A percentile compares a stretch with the other conserved stretches of the same genome.
phyloP scores from a whole-genome alignment of 1,140 invertebrate genomes.

The Heliothis subflexa region DNA sequence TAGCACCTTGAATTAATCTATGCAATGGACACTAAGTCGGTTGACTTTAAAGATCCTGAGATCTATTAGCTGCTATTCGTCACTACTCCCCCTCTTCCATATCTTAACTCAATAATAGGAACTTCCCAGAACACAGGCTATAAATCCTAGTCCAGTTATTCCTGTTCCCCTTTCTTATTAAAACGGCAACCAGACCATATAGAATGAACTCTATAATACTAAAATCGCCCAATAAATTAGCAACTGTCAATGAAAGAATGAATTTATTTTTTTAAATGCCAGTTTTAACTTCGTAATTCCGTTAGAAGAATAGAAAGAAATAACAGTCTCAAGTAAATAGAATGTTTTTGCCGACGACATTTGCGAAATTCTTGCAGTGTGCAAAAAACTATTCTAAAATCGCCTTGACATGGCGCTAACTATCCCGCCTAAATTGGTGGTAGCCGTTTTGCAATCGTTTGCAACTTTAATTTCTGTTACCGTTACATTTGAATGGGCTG shows the following conservation, averaged over 20 bases:
- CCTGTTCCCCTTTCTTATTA: too few relatives aligned
- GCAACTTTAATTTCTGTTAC: constrained; percentile 45
- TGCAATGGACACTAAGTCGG: too few relatives aligned
- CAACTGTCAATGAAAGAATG: not conserved
- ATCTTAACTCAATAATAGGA: too few relatives aligned
- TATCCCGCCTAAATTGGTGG: constrained; percentile 27
- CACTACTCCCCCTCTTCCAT: too few relatives aligned
- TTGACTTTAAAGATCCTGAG: too few relatives aligned
- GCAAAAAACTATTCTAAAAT: constrained; percentile 45
- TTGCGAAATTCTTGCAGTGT: constrained; percentile 40
- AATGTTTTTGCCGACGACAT: constrained; percentile 32
- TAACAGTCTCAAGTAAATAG: not conserved
- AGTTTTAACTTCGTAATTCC: not conserved
- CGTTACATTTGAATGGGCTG: constrained; percentile 24
- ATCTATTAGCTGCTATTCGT: too few relatives aligned
- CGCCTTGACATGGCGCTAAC: constrained; percentile 43
- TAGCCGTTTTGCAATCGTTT: constrained; percentile 42
- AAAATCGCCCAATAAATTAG: not conserved
- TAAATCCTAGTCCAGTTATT: too few relatives aligned
- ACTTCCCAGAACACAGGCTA: too few relatives aligned
- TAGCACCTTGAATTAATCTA: too few relatives aligned
- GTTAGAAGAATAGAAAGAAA: constrained; percentile 16
- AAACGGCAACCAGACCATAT: not conserved
- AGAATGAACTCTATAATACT: not conserved
- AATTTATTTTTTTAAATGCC: not conserved